These are phyloP conservation scores for Varanus komodoensis DNA, from an alignment of 2,113 vertebrate genomes.

Conservation along the genomic window DNA sequence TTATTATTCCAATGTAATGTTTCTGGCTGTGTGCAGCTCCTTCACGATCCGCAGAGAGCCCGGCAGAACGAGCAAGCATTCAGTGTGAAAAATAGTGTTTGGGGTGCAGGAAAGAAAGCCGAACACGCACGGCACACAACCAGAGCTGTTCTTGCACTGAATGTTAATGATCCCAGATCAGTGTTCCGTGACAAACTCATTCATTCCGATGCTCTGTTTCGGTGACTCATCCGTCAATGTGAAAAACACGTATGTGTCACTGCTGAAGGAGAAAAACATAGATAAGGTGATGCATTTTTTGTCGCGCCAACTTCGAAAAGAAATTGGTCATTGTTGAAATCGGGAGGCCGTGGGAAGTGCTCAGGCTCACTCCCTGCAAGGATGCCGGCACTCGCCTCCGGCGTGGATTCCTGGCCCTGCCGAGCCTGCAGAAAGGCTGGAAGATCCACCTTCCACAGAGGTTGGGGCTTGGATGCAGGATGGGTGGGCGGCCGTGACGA, in stretches of 20 bases:
- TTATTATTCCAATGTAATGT: neutral
- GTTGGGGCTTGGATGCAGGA: neutral
- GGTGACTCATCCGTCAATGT: neutral
- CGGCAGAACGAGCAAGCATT: accelerated
- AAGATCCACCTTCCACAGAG: neutral
- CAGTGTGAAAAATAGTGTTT: neutral
- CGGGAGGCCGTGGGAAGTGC: neutral
- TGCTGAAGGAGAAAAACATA: constrained; percentile 29
- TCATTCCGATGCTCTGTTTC: neutral
- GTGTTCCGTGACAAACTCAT: neutral
- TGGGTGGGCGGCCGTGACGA: neutral
- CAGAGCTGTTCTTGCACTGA: accelerated
- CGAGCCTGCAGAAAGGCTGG: neutral
- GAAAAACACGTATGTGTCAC: accelerated
- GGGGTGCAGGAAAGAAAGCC: constrained; percentile 21
- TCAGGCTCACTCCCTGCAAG: neutral
- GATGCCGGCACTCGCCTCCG: neutral
- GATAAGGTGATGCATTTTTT: constrained; percentile 34
- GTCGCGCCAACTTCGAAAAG: neutral
- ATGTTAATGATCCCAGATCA: accelerated
- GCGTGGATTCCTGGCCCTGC: too few relatives aligned
- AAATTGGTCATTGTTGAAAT: constrained; percentile 14
- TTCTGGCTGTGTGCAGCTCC: neutral
- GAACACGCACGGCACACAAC: accelerated
- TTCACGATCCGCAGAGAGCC: constrained; percentile 59